Evolutionary conservation across 1,140 invertebrate genomes (phyloP), one percentile per base, ranked within the genome.

Genomic region (Pentalonia nigronervosa): DNA sequence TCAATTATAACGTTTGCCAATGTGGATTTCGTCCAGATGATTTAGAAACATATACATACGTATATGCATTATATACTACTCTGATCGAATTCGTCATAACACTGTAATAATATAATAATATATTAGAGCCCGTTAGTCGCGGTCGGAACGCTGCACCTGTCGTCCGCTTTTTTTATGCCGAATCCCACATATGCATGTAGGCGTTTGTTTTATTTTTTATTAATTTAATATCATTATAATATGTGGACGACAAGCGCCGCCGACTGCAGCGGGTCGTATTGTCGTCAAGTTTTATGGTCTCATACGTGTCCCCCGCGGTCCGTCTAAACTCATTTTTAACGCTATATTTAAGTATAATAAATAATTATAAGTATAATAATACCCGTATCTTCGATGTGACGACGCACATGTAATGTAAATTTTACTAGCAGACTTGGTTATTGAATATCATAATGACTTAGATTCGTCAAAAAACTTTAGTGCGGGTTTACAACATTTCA

Each of bases 1-100:
- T 23, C 48, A 34, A 50, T 41, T 84, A 84, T 53, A 84, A 84
- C 76, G 76, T 93, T 93, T 93, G 91, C 91, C 91, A 93, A 93
- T 56, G 48, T 93, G 76, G 91, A 93, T 41, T 93, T 84, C 41
- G 81, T 84, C 76, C 76, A 93, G 48, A 84, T 25, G n/a, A 41
- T 93, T 84, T 93, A 93, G 81, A 93, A 93, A 93, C 34, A 36
- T 41, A 41, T 41, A 41, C 1, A 41, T 41, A 4, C 41, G 41
- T 41, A 2, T 2, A 2, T 41, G 11, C 23, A 21, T 83, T 21
- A 23, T 25, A 23, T 21, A 41, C 36, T 41, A 83, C 76, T 11
- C 7, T 67, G 11, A 9, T 60, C 56, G 25, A 23, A 25, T 30
- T 67, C 30, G 30, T 8, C 30, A 67, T 3, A 3, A 50, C 3